Conservation (phyloP, 1,140 invertebrate species). For the Zaprionus gabonicus region DNA sequence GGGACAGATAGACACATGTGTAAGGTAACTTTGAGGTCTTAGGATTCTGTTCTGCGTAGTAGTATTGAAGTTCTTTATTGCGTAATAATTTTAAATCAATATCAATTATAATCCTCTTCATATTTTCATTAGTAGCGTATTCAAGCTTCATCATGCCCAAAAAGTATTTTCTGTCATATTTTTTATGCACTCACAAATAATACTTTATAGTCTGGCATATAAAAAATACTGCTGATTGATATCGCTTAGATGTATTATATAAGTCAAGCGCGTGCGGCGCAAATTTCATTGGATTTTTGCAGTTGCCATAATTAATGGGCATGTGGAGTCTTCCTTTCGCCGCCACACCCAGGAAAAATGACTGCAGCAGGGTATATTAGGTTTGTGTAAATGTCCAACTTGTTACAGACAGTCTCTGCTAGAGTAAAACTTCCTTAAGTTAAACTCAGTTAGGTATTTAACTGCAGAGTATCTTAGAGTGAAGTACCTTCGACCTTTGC, state of each 20-base stretch:
- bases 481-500: background rate
- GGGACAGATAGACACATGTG: background rate
- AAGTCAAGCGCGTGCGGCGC: slow-evolving; percentile 56
- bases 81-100: background rate
- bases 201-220: slow-evolving; percentile 69
- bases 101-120: background rate
- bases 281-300: slow-evolving; percentile 70
- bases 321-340: slow-evolving; percentile 34
- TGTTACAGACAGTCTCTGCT: background rate
- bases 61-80: too few relatives aligned
- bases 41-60: too few relatives aligned
- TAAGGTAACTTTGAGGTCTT: too few relatives aligned
- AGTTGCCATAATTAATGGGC: slow-evolving; percentile 70
- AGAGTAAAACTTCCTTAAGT: background rate
- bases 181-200: slow-evolving; percentile 54
- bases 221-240: slow-evolving; percentile 71
- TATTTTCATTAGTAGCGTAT: slow-evolving; percentile 11
- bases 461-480: background rate
- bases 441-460: background rate
- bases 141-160: background rate
- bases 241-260: slow-evolving; percentile 69
- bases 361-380: background rate
- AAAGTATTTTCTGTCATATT: background rate
- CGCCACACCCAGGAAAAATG: background rate
- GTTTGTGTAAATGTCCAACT: background rate